Evolutionary conservation across 2,888 invertebrate species (phyloP).

Genomic region (Hipparchia semele): DNA sequence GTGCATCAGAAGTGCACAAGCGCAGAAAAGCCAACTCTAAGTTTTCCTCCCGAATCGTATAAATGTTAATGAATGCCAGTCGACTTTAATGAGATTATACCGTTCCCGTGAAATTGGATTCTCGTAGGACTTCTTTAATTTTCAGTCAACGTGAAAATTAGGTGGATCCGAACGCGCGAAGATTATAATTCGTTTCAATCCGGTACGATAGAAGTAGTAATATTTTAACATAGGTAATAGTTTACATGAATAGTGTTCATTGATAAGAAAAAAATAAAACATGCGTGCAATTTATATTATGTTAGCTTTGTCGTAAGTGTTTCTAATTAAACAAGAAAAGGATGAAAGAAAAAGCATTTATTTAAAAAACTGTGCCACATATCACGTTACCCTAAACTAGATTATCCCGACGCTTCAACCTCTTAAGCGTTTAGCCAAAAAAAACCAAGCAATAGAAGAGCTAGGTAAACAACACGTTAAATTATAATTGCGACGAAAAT

Average conservation of each 20-base stretch:
- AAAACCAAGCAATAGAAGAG: too few relatives aligned
- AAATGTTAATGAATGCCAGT: constrained; percentile 81
- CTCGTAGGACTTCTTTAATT: constrained; percentile 78
- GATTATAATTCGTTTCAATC: constrained; percentile 28
- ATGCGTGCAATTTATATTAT: too few relatives aligned
- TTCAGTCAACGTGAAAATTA: constrained; percentile 76
- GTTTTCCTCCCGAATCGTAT: constrained; percentile 72
- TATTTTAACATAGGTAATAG: not conserved
- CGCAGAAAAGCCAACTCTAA: constrained; percentile 53
- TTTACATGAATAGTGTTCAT: not conserved
- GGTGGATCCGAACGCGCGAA: constrained; percentile 52
- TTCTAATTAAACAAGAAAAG: too few relatives aligned
- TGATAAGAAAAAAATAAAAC: too few relatives aligned
- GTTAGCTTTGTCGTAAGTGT: too few relatives aligned
- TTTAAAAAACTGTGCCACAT: too few relatives aligned
- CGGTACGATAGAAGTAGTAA: constrained; percentile 9
- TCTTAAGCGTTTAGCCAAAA: too few relatives aligned
- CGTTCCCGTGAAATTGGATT: constrained; percentile 77
- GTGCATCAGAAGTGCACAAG: constrained; percentile 60
- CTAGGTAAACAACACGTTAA: too few relatives aligned
- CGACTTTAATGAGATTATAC: constrained; percentile 78
- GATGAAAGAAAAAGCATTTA: too few relatives aligned
- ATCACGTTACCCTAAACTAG: too few relatives aligned
- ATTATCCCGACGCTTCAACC: too few relatives aligned
- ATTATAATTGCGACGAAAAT: too few relatives aligned